Evolutionary conservation across 2,797 vertebrate species (phyloP).

Genomic region (Scolopax rusticola): DNA sequence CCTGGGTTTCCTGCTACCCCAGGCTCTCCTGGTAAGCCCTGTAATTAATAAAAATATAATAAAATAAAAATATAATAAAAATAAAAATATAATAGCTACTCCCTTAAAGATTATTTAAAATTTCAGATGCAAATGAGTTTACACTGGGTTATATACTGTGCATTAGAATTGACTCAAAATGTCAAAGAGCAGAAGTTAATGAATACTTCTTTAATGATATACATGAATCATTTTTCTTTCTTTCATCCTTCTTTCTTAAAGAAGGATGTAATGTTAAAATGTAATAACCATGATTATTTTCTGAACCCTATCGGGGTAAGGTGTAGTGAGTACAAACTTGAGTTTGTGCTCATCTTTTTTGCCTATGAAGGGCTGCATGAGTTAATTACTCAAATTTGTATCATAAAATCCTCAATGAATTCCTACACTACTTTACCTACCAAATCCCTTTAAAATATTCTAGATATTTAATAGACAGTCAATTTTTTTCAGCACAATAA

Average conservation of each 20-base stretch:
- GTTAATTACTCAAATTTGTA: neutral
- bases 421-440: neutral
- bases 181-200: neutral
- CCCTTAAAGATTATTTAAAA: neutral
- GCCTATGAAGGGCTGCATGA: neutral
- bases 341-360: neutral
- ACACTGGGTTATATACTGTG: neutral
- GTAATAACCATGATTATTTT: neutral
- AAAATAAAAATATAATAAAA: neutral
- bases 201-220: neutral
- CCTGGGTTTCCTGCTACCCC: slow-evolving; percentile 89
- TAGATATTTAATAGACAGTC: neutral
- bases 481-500: neutral
- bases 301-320: neutral
- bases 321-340: neutral
- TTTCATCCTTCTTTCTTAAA: neutral
- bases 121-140: neutral
- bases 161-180: neutral
- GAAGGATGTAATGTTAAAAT: too few relatives aligned
- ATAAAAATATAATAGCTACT: slow-evolving; percentile 5
- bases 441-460: neutral
- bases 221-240: neutral
- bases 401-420: neutral
- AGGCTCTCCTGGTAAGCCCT: slow-evolving; percentile 89
- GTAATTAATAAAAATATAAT: slow-evolving; percentile 68